phyloP scores from a whole-genome alignment of 2,888 invertebrate genomes.

The Tetragonisca angustula region DNA sequence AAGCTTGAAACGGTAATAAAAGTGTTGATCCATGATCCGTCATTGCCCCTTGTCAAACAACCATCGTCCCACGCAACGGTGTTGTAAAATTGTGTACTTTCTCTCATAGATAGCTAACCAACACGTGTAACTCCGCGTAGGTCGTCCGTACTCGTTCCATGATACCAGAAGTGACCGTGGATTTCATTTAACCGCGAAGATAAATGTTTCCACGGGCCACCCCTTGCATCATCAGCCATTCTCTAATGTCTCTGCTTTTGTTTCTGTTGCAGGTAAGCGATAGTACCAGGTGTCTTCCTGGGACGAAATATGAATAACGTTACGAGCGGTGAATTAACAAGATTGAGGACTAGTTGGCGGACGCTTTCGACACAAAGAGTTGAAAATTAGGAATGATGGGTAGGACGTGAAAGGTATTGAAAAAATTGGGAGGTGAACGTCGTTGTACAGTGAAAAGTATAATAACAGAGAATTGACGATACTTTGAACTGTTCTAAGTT shows the following conservation, averaged over 20 bases:
- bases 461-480: too few species aligned
- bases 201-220: slow-evolving; percentile 57
- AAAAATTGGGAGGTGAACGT: background rate
- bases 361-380: too few species aligned
- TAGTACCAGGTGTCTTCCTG: background rate
- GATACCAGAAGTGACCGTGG: slow-evolving; percentile 54
- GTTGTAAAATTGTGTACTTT: slow-evolving; percentile 31
- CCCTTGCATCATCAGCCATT: slow-evolving; percentile 43
- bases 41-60: slow-evolving; percentile 2
- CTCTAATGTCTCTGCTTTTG: slow-evolving; percentile 50
- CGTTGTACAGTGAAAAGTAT: too few species aligned
- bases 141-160: slow-evolving; percentile 31
- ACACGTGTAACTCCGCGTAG: slow-evolving; percentile 36
- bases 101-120: background rate
- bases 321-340: too few species aligned
- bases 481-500: too few species aligned
- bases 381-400: background rate
- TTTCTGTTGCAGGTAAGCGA: slow-evolving; percentile 77
- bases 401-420: background rate
- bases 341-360: too few species aligned
- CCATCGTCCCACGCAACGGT: slow-evolving; percentile 14
- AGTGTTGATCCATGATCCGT: slow-evolving; percentile 21
- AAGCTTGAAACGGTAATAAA: background rate
- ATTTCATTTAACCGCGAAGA: slow-evolving; percentile 66
- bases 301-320: background rate